Base-by-base conservation (phyloP, 2,888 invertebrate genomes). In the Cacoxenus indagator region DNA sequence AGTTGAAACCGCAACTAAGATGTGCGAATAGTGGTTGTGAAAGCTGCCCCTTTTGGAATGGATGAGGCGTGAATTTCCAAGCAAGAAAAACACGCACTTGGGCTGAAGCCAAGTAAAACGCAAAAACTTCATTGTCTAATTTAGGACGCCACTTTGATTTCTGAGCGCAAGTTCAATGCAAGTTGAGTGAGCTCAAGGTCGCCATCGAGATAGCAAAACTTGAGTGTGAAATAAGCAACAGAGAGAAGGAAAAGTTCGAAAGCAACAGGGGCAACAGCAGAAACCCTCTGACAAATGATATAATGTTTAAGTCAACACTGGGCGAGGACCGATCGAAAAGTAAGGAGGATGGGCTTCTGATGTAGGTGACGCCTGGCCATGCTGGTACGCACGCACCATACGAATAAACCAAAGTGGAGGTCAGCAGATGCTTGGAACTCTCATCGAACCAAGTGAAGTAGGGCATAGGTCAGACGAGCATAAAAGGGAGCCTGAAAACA, bases 231-330 rank as follows among this genome's bases (percentile, higher is more conserved):
- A 5, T 8, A 31, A n/a, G n/a, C n/a, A n/a, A n/a, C n/a, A n/a
- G 11, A 37, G 4, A 46, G 4, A 46, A 46, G 4, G n/a, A 17
- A 11, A 46, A 46, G 4, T n/a, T n/a, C n/a, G n/a, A n/a, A n/a
- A 51, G 2, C 51, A 19, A 51, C 51, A 6, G 19, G 17, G 8
- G 5, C 51, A 55, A 19, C 0, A n/a, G 2, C 9, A 26, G 17
- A 24, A 55, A 27, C 24, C 11, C 24, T 27, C 24, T 55, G 55
- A 55, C 27, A 55, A 55, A 55, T 55, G 55, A 27, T 26, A 55
- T 27, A 55, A 55, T 55, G 24, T 27, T 55, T 14, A 27, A 55
- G 55, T 19, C 27, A 55, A 27, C 55, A 55, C 51, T 43, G 45
- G n/a, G 45, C n/a, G 45, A 43, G 14, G n/a, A 43, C 11, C 51